Evolutionary conservation across 1,140 invertebrate genomes (phyloP), one percentile per base, ranked within the genome.

Genomic region (Magallana ariakensis): DNA sequence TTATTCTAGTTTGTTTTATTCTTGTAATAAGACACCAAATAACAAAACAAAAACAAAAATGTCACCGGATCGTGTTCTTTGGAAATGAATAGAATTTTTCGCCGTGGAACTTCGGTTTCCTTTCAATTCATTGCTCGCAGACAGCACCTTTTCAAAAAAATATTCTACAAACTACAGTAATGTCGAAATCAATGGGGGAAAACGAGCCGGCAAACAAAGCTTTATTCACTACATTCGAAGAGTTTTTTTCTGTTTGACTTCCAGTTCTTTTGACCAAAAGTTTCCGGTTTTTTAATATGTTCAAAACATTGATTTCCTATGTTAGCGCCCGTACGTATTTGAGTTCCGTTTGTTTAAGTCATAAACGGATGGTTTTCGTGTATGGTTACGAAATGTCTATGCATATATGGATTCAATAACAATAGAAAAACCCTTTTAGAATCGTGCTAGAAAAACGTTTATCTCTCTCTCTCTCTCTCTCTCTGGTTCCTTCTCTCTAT

Each of bases 71-170:
- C 1, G 5, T 33, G 66, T 70, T 70, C 33, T 13, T 70, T 70
- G 22, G 22, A 33, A 26, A 10, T 70, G 66, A 70, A 70, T 70
- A 70, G 22, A 26, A 11, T 70, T 33, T 26, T 70, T 19, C n/a
- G n/a, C 22, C 22, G 19, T 26, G 22, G 22, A 33, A 13, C 22
- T 33, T 11, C 3, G 66, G 66, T 33, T 70, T 26, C 8, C 11
- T 70, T 70, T 70, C 66, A 70, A 22, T 70, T 19, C 58, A 19
- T n/a, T 62, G 22, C 66, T 26, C 26, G 10, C 7, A 26, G 66
- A 70, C 66, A 70, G 66, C 9, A 26, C 22, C 66, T 70, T 70
- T 70, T 70, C 26, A 70, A 33, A 33, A 33, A 33, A 70, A 70
- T 26, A 33, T 33, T 70, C 66, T 26, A 70, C 66, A 10, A 70